These are phyloP conservation scores for Drosophila infuscata DNA, from an alignment of 2,888 invertebrate species.

Conservation along the genomic window DNA sequence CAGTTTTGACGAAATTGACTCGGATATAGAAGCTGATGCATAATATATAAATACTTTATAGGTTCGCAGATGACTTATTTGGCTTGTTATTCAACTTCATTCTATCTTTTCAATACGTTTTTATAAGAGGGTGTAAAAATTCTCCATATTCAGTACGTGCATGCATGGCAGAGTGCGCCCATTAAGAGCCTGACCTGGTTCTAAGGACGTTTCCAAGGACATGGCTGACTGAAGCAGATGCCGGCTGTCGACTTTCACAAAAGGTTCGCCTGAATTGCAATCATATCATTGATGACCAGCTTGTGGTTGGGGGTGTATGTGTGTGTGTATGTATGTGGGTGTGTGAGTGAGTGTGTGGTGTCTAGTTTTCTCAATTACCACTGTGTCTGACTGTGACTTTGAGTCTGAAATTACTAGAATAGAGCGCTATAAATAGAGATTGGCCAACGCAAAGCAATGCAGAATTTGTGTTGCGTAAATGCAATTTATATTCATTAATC, in stretches of 20 bases:
- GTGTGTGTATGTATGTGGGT: background rate
- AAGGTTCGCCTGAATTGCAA: conserved; percentile 31
- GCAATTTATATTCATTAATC: conserved; percentile 65
- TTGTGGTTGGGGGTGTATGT: background rate
- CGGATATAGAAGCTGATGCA: background rate
- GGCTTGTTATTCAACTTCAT: background rate
- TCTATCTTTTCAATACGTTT: background rate
- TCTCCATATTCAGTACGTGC: background rate
- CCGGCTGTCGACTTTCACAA: conserved; percentile 12
- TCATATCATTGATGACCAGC: conserved; percentile 28
- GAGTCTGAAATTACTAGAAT: conserved; percentile 43
- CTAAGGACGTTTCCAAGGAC: conserved; percentile 36
- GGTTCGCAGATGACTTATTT: background rate
- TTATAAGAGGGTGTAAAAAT: background rate
- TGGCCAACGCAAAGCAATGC: conserved; percentile 10
- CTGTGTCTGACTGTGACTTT: conserved; percentile 15
- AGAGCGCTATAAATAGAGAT: conserved; percentile 45
- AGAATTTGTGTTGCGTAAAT: conserved; percentile 15
- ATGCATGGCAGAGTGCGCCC: background rate
- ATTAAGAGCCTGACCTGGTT: conserved; percentile 29
- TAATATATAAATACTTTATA: background rate
- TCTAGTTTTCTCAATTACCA: conserved; percentile 44
- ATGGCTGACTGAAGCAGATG: conserved; percentile 11
- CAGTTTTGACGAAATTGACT: background rate
- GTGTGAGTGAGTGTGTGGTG: conserved; percentile 15